Conservation (phyloP, 1,140 invertebrate genomes). For the Drosophila punjabiensis region DNA sequence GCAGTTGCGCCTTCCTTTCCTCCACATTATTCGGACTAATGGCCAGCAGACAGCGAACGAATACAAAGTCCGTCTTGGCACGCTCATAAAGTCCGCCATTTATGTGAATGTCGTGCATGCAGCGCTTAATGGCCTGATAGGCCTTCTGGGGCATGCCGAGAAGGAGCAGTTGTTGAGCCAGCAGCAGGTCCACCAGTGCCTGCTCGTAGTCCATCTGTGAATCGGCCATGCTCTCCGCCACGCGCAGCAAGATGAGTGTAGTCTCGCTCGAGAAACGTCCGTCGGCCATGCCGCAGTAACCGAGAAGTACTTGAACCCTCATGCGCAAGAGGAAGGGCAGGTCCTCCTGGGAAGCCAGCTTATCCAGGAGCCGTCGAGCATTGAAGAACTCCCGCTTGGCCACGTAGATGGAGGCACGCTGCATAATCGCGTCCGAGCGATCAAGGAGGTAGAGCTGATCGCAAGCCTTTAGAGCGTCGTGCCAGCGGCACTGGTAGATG, state of each 20-base stretch:
- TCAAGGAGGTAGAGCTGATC: slow-evolving; percentile 90
- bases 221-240: slow-evolving; percentile 89
- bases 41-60: slow-evolving; percentile 89
- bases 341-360: slow-evolving; percentile 87
- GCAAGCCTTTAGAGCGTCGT: slow-evolving; percentile 91
- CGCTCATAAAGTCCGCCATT: slow-evolving; percentile 93
- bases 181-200: slow-evolving; percentile 91
- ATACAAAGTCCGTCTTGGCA: slow-evolving; percentile 87
- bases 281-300: slow-evolving; percentile 87
- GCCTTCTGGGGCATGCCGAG: slow-evolving; percentile 92
- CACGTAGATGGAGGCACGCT: slow-evolving; percentile 89
- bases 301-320: slow-evolving; percentile 89
- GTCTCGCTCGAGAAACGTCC: slow-evolving; percentile 86
- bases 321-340: slow-evolving; percentile 88
- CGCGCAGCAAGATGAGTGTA: slow-evolving; percentile 89
- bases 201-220: slow-evolving; percentile 92
- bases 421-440: slow-evolving; percentile 88
- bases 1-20: slow-evolving; percentile 86
- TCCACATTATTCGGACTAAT: slow-evolving; percentile 85
- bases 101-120: slow-evolving; percentile 90
- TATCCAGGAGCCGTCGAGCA: slow-evolving; percentile 87
- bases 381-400: slow-evolving; percentile 89
- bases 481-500: slow-evolving; percentile 90
- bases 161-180: slow-evolving; percentile 91
- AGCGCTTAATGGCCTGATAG: slow-evolving; percentile 89